Percentiles rank a stretch among this genome's conserved stretches.
These are phyloP conservation scores for Gymnocephalus cernua DNA, from an alignment of 2,113 vertebrate genomes.

Conservation along the genomic window DNA sequence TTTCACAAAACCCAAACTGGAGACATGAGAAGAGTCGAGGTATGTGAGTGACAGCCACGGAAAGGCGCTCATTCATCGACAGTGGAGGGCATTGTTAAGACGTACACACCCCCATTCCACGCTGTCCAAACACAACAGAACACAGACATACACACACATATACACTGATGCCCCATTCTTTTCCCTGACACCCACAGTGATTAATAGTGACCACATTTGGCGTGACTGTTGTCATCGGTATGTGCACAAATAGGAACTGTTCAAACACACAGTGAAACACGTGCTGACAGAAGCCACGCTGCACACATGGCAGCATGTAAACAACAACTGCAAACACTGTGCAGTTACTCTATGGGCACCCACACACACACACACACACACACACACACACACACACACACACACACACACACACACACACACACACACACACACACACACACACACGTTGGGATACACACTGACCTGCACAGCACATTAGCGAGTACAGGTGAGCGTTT, in stretches of 20 bases:
- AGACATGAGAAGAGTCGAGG: neutral
- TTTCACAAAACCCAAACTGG: neutral
- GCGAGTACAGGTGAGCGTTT: constrained; percentile 90
- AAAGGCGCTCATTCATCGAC: constrained; percentile 48
- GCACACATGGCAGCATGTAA: constrained; percentile 36
- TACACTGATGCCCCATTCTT: neutral
- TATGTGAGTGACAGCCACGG: constrained; percentile 64
- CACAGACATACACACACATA: constrained; percentile 29
- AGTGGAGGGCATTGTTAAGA: constrained; percentile 65
- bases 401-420: constrained; percentile 60
- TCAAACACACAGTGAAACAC: constrained; percentile 45
- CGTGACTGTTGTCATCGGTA: neutral
- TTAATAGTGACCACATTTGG: constrained; percentile 9
- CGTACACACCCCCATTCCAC: constrained; percentile 38
- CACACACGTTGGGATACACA: constrained; percentile 49
- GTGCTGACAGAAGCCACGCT: constrained; percentile 35
- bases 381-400: constrained; percentile 1
- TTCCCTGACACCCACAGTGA: constrained; percentile 32
- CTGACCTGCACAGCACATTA: constrained; percentile 98
- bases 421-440: constrained; percentile 68
- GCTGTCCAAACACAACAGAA: constrained; percentile 14
- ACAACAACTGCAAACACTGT: constrained; percentile 30
- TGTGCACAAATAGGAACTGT: constrained; percentile 22
- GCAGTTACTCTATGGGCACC: neutral
- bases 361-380: constrained; percentile 58